Evolutionary conservation across 2,888 invertebrate species (phyloP), one percentile per base, ranked within the genome.

Genomic region (Copidosoma aretas): DNA sequence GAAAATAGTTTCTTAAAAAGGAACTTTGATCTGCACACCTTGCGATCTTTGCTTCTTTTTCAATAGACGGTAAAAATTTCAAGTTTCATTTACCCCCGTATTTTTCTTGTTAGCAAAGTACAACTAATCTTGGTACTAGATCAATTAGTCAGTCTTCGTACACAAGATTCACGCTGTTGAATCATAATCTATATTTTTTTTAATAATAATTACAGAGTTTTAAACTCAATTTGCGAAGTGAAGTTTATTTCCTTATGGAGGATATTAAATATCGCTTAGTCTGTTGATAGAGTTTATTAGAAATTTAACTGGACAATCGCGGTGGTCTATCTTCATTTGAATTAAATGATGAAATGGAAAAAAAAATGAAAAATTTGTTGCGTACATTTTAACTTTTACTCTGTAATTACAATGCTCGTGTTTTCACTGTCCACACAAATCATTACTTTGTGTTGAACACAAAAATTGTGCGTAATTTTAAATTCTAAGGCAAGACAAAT

Each of bases 351-450:
- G 24, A 22, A 21, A 49, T 10, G 32, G 21, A 54, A 62, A 57
- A 25, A 10, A 60, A 43, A 24, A 62, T 54, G 66, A 64, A 60
- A 71, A 69, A 67, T 69, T 71, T 71, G 67, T 67, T 54, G 32
- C 64, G 32, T 32, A 32, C 32, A 32, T 32, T 32, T 32, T 32
- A 32, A 32, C 32, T 32, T 32, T 32, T 32, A 32, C 32, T 32
- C 32, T 32, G 8, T 32, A 5, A 32, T 32, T 32, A 32, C 8
- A 32, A 32, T 32, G 32, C 8, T 32, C 32, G 32, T 32, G 32
- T 32, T 32, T 32, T 32, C 32, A 32, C 32, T 32, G 32, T 32
- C 32, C 32, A 8, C 8, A n/a, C 32, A 32, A 32, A 19, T 25
- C 8, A 19, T 25, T 56, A 25, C 22, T 19, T 56, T 56, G 32